Conservation (phyloP, 2,113 vertebrate species). For the Micromys minutus region DNA sequence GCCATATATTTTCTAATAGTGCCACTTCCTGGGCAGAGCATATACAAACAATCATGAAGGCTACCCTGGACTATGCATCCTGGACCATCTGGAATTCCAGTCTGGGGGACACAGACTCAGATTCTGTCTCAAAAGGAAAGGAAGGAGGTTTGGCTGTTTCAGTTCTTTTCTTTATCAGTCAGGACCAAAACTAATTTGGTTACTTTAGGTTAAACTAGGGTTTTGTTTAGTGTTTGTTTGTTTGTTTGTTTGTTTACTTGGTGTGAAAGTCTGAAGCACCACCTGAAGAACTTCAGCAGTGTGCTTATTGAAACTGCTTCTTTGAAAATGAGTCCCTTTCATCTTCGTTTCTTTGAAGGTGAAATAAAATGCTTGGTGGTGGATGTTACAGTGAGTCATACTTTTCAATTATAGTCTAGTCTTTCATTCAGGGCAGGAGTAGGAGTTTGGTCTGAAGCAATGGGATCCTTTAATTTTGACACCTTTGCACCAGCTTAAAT, state of each 20-base stretch:
- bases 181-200: neutral
- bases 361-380: neutral
- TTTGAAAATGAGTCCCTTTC: neutral
- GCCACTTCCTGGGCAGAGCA: too few species aligned
- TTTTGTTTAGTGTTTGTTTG: neutral
- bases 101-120: neutral
- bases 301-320: neutral
- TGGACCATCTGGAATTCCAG: neutral
- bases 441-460: neutral
- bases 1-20: too few species aligned
- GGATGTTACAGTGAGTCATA: neutral
- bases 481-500: neutral
- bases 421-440: neutral
- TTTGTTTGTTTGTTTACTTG: neutral
- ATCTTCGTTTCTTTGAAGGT: neutral
- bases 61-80: neutral
- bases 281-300: neutral
- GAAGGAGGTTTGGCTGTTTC: neutral
- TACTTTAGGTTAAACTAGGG: neutral
- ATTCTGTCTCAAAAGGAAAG: neutral
- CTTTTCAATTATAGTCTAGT: neutral
- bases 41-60: too few species aligned
- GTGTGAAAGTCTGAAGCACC: neutral
- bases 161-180: neutral
- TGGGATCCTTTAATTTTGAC: neutral